Evolutionary conservation across 2,113 vertebrate species (phyloP).

Genomic region (Desmodus rotundus): DNA sequence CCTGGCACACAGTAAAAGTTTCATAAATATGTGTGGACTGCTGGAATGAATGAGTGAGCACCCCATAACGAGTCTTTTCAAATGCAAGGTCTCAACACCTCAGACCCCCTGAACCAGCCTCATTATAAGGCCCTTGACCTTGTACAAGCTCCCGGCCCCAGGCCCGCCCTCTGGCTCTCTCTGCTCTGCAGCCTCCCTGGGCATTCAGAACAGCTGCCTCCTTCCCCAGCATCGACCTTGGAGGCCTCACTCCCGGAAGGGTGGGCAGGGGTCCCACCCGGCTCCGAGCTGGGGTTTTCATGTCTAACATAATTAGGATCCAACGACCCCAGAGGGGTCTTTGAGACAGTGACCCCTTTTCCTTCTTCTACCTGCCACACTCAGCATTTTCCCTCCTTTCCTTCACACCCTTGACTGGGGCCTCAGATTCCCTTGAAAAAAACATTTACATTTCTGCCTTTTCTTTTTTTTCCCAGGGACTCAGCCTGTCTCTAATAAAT

Average conservation of each 20-base stretch:
- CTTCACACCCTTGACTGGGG: not conserved
- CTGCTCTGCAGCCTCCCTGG: not conserved
- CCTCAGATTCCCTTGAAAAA: not conserved
- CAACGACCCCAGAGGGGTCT: not conserved
- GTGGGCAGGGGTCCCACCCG: not conserved
- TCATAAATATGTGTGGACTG: not conserved
- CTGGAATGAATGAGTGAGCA: not conserved
- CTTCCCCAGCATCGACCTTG: not conserved
- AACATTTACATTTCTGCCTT: slow-evolving; percentile 39
- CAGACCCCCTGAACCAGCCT: not conserved
- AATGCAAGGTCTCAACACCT: not conserved
- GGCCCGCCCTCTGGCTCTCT: not conserved
- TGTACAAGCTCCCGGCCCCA: not conserved
- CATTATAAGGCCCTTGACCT: not conserved
- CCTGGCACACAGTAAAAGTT: not conserved
- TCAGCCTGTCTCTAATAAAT: slow-evolving; percentile 43
- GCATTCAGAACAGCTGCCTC: not conserved
- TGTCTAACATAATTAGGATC: not conserved
- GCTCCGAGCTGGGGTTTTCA: not conserved
- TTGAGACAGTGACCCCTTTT: not conserved
- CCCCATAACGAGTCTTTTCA: not conserved
- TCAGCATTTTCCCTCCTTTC: not conserved
- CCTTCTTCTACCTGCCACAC: not conserved
- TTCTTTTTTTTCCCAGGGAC: not conserved
- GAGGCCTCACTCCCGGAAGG: not conserved